Evolutionary conservation across 2,113 vertebrate species (phyloP).

Genomic region (human (Homo sapiens)): DNA sequence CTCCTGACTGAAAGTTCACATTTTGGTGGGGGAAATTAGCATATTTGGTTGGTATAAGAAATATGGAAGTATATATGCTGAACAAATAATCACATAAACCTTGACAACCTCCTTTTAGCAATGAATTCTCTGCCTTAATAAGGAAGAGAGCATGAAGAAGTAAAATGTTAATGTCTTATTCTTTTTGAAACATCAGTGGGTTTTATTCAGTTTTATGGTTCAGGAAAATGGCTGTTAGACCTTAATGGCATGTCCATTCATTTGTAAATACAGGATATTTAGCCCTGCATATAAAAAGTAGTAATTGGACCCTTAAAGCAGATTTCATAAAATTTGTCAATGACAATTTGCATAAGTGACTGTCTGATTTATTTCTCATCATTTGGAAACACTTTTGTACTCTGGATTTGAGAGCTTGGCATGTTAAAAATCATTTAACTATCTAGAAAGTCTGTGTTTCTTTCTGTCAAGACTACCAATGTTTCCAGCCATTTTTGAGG

Average conservation of each 20-base stretch:
- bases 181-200: conserved; percentile 38
- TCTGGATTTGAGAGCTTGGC: not conserved
- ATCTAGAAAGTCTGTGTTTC: not conserved
- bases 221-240: not conserved
- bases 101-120: not conserved
- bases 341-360: not conserved
- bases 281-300: not conserved
- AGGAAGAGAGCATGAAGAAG: conserved; percentile 32
- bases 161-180: not conserved
- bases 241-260: not conserved
- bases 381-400: not conserved
- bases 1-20: not conserved
- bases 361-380: conserved; percentile 4
- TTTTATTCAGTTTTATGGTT: conserved; percentile 7
- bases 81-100: not conserved
- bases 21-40: not conserved
- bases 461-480: not conserved
- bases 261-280: not conserved
- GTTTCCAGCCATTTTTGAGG: not conserved
- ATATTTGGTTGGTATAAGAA: not conserved
- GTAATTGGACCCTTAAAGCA: not conserved
- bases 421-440: not conserved
- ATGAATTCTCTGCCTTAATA: not conserved
- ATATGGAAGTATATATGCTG: not conserved
- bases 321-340: conserved; percentile 24